A percentile compares a stretch with the other conserved stretches of the same genome.
phyloP scores from a whole-genome alignment of 2,888 invertebrate species.

The Peribatodes rhomboidaria region DNA sequence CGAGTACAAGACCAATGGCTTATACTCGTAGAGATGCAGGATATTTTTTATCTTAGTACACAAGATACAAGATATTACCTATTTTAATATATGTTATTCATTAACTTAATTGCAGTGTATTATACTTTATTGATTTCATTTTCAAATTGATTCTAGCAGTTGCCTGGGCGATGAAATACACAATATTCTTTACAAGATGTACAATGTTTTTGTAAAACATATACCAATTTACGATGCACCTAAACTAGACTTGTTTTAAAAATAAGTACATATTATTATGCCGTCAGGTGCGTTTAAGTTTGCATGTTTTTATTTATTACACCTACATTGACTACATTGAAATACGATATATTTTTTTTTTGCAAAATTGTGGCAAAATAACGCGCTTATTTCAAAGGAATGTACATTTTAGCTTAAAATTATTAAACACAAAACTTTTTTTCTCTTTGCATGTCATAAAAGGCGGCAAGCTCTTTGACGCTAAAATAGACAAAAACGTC shows the following conservation, averaged over 20 bases:
- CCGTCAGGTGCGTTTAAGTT: slow-evolving; percentile 69
- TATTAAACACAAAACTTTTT: not conserved
- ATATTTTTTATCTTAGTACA: too few species aligned
- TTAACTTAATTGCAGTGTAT: too few species aligned
- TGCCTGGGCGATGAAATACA: too few species aligned
- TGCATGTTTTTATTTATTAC: slow-evolving; percentile 59
- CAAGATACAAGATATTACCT: too few species aligned
- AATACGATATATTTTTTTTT: not conserved
- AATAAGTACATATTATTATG: slow-evolving; percentile 46
- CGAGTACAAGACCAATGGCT: too few species aligned
- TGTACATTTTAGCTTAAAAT: not conserved
- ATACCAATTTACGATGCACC: not conserved
- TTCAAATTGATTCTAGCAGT: too few species aligned
- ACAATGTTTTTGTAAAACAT: too few species aligned
- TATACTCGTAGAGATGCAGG: too few species aligned
- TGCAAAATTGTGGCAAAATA: slow-evolving; percentile 18
- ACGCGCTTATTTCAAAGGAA: not conserved
- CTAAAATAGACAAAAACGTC: slow-evolving; percentile 47
- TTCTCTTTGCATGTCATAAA: slow-evolving; percentile 30
- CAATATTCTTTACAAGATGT: not conserved
- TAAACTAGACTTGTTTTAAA: slow-evolving; percentile 50
- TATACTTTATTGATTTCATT: too few species aligned
- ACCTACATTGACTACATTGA: not conserved
- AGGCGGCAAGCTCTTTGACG: slow-evolving; percentile 41
- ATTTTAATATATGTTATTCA: too few species aligned